Conservation (phyloP, 2,888 invertebrate species). For the Rhogogaster chlorosoma region DNA sequence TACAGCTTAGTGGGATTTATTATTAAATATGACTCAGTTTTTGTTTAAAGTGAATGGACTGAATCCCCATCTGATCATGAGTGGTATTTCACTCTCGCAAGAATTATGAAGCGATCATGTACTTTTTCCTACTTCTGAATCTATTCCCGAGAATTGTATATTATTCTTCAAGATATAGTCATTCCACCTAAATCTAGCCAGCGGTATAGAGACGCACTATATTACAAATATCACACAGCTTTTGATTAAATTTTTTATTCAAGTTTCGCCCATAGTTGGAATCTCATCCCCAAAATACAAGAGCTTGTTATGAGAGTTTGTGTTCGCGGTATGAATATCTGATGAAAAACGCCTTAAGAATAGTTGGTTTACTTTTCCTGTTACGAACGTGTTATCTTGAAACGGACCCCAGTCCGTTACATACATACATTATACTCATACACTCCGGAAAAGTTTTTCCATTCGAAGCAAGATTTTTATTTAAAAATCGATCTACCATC, state of each 20-base stretch:
- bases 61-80: not conserved
- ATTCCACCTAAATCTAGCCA: not conserved
- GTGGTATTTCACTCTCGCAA: not conserved
- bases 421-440: not conserved
- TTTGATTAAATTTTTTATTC: not conserved
- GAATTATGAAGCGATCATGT: not conserved
- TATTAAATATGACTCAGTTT: too few relatives aligned
- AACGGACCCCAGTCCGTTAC: not conserved
- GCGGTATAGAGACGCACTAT: not conserved
- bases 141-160: not conserved
- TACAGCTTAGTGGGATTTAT: too few relatives aligned
- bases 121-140: not conserved
- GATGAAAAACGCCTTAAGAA: not conserved
- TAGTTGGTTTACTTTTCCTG: not conserved
- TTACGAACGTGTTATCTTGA: not conserved
- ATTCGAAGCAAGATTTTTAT: not conserved
- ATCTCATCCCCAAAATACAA: not conserved
- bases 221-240: not conserved
- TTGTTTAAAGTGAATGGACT: too few relatives aligned
- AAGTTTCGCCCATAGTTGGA: not conserved
- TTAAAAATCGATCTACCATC: not conserved
- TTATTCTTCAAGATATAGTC: not conserved
- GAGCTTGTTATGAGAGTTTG: not conserved
- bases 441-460: not conserved
- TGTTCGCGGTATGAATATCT: not conserved